Evolutionary conservation across 1,140 invertebrate genomes (phyloP).

Genomic region (Meloidogyne exigua): DNA sequence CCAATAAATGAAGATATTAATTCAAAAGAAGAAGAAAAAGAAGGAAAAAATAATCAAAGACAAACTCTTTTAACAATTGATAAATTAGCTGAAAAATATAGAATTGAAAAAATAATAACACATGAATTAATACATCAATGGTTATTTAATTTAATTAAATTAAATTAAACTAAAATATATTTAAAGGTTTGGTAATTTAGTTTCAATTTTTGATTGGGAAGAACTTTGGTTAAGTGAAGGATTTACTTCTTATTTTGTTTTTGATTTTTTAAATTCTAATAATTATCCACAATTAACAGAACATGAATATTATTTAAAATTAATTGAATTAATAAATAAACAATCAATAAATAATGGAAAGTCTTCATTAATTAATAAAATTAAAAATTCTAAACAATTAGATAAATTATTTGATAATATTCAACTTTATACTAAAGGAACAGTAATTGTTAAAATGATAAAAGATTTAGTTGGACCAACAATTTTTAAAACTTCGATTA

Average conservation of each 20-base stretch:
- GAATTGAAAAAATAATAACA: conserved; percentile 56
- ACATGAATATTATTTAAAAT: conserved; percentile 33
- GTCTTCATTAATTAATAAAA: conserved; percentile 28
- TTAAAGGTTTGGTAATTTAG: conserved; percentile 65
- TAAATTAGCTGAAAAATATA: conserved; percentile 53
- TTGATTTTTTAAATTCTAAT: conserved; percentile 51
- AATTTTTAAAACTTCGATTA: conserved; percentile 50
- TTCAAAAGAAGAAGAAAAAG: conserved; percentile 16
- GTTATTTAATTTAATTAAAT: conserved; percentile 45
- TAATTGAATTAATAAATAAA: conserved; percentile 38
- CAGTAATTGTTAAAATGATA: conserved; percentile 53
- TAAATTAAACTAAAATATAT: no score
- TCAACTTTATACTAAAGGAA: conserved; percentile 56
- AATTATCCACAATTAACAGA: conserved; percentile 57
- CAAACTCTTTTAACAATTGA: conserved; percentile 53
- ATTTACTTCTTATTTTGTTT: conserved; percentile 65
- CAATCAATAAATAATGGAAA: conserved; percentile 26
- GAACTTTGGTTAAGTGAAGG: conserved; percentile 68
- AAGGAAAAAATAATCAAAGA: conserved; percentile 9
- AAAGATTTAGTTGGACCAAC: conserved; percentile 49
- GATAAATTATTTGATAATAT: conserved; percentile 54
- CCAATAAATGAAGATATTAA: conserved; percentile 11
- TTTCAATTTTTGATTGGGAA: conserved; percentile 67
- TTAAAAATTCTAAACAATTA: conserved; percentile 33
- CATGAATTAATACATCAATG: conserved; percentile 61